Evolutionary conservation across 2,888 invertebrate species (phyloP), one percentile per base, ranked within the genome.

Genomic region (Rosalia funebris): DNA sequence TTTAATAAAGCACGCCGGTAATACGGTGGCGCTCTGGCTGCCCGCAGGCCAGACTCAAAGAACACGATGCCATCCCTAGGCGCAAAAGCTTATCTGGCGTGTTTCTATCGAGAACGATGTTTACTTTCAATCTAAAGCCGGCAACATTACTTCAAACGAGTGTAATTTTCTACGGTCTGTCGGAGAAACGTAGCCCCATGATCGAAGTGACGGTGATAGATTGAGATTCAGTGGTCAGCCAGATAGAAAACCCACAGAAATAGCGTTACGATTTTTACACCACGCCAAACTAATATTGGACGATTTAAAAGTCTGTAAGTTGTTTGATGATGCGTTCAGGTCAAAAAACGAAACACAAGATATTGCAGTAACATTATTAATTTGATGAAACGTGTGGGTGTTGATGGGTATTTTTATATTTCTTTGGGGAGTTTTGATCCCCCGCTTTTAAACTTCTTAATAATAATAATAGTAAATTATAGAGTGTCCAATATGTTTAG

Each of bases 71-170:
- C 53, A 14, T 5, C 12, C 32, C 42, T 41, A 17, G n/a, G 17
- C 44, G 14, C 9, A 14, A 50, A 32, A 44, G 60, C 54, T 55
- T 53, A 60, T 63, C 54, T 41, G 48, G 31, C 57, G 44, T 25
- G 46, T 54, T 60, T 60, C 59, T 56, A 62, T 44, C 50, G 57
- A 57, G 57, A 65, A 60, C 62, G 52, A 57, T 65, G 62, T 65
- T 65, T 65, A 62, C 62, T 65, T 62, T 62, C 65, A 65, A 65
- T 65, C 64, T 62, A 59, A 57, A 62, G 62, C 59, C 57, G 64
- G 59, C 59, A 62, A 62, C 61, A 61, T 64, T 60, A 60, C 65
- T 48, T 57, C 65, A 60, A 65, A 62, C 59, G 62, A 56, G 65
- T 60, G 65, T 62, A 65, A 65, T 65, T 65, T 65, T 65, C 60